These are phyloP conservation scores for Parasteatoda tepidariorum DNA, from an alignment of 1,140 invertebrate genomes.

Conservation along the genomic window DNA sequence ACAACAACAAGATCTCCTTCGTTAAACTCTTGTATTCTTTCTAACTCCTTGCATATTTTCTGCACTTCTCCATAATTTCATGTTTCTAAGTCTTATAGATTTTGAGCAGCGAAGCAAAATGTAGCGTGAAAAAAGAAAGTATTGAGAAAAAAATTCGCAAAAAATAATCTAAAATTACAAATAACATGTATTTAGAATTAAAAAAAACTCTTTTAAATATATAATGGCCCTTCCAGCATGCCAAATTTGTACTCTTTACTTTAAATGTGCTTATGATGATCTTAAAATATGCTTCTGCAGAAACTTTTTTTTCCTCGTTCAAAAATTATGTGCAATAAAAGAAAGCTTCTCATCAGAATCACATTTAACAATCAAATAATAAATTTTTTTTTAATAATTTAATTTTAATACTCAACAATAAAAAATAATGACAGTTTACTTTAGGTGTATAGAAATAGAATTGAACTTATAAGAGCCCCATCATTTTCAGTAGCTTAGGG, in stretches of 20 bases:
- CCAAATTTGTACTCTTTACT: too few species aligned
- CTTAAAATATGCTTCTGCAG: too few species aligned
- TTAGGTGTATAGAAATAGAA: neutral
- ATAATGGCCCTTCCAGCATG: too few species aligned
- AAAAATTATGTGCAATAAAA: too few species aligned
- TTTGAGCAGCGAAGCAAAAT: neutral
- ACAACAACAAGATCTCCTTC: conserved; percentile 9
- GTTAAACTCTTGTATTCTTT: conserved; percentile 5
- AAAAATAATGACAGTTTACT: neutral
- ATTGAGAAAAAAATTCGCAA: conserved; percentile 10
- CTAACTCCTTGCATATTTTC: neutral
- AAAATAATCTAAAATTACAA: neutral
- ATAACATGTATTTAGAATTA: neutral
- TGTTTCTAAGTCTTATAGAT: neutral
- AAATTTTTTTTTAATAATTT: neutral
- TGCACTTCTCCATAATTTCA: neutral
- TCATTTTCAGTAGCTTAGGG: neutral
- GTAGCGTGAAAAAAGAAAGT: neutral
- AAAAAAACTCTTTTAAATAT: too few species aligned
- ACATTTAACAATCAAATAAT: neutral
- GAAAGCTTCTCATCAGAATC: neutral
- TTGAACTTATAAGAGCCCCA: neutral
- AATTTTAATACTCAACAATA: neutral
- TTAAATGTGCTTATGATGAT: too few species aligned
- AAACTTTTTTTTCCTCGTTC: too few species aligned